Base-by-base conservation (phyloP, 2,113 vertebrate genomes). In the Fukomys damarensis region DNA sequence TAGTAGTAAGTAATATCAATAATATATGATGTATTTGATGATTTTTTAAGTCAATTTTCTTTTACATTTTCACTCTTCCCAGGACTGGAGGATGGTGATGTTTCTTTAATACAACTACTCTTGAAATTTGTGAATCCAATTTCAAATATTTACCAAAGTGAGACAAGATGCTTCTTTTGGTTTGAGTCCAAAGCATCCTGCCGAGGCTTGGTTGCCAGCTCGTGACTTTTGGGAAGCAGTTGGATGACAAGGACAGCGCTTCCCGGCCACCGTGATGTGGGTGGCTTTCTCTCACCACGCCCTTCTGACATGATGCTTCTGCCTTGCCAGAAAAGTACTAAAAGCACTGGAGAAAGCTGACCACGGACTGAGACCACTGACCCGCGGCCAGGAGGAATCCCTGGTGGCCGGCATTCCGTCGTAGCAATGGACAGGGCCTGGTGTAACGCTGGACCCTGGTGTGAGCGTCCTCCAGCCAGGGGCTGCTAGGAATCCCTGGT, bases 361-460 rank as follows among this genome's bases (percentile, higher is more conserved):
- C 38, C 9, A 8, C 6, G 38, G 22, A 43, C 38, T 11, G 38
- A 43, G 24, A 43, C 4, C 24, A 26, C 70, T 28, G 41, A 68
- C 22, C 38, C 22, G 5, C 13, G 4, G 70, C 24, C 70, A 26
- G 8, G n/a, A n/a, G n/a, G n/a, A n/a, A n/a, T 74, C 68, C 70
- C 35, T 74, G 26, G 14, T 43, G 41, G 5, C 41, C 43, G 70
- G 41, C 70, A 43, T 43, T 43, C 38, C 28, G 38, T 74, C 38
- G 26, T 38, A 26, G 20, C 70, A 72, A 2, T 26, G 11, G 68
- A 24, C 12, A 24, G 38, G 41, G 70, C 70, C 41, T 43, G 32
- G 22, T 7, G 4, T 3, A 0, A 4, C 11, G 49, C 9, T 7
- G 0, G 8, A 2, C 7, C 12, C 49, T 43, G 26, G 35, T 3